Evolutionary conservation across 2,888 invertebrate genomes (phyloP).

Genomic region (Seira musarum): DNA sequence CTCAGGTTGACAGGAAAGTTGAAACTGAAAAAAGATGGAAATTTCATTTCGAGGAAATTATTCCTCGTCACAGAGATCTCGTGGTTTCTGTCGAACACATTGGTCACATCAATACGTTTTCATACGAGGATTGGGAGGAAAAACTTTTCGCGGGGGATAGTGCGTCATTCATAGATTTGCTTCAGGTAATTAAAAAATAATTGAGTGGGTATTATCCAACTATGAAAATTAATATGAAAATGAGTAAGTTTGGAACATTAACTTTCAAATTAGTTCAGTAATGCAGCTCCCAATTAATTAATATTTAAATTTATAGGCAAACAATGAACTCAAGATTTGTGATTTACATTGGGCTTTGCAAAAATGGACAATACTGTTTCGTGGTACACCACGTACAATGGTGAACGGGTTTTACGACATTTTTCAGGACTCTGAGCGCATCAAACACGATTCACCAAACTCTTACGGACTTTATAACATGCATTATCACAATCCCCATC

Average conservation of each 20-base stretch:
- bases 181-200: conserved; percentile 31
- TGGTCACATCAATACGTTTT: conserved; percentile 33
- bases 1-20: no score
- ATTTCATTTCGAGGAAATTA: neutral
- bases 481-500: neutral
- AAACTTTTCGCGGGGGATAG: conserved; percentile 37
- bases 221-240: no score
- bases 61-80: neutral
- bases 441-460: conserved; percentile 6
- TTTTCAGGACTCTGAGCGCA: conserved; percentile 25
- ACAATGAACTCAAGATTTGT: conserved; percentile 45
- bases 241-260: no score
- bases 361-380: conserved; percentile 44
- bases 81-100: neutral
- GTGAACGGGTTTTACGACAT: conserved; percentile 34
- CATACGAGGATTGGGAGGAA: conserved; percentile 58
- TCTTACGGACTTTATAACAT: conserved; percentile 15
- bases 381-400: conserved; percentile 40
- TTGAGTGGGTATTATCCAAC: no score
- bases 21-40: no score
- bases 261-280: no score
- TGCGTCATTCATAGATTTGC: conserved; percentile 10
- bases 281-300: no score
- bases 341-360: conserved; percentile 38
- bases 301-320: conserved; percentile 25